Conservation (phyloP, 2,113 vertebrate species). For the Electrona antarctica region DNA sequence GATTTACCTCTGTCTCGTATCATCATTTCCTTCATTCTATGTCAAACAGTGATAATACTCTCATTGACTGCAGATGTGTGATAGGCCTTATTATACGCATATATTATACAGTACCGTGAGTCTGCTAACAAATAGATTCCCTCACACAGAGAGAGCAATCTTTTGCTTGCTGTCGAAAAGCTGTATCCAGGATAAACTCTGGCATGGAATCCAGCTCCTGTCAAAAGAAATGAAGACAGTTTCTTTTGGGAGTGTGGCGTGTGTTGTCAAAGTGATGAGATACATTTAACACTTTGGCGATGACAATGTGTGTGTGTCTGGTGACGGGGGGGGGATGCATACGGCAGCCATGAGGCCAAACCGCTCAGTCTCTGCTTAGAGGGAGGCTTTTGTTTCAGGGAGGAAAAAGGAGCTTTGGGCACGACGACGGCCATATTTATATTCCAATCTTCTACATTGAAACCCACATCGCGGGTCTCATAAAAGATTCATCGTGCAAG, state of each 20-base stretch:
- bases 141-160: not conserved
- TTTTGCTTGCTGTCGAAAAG: not conserved
- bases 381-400: constrained; percentile 71
- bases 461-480: constrained; percentile 79
- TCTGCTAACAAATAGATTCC: constrained; percentile 14
- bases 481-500: constrained; percentile 81
- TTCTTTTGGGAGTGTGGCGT: not conserved
- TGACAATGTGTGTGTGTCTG: constrained; percentile 26
- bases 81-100: not conserved
- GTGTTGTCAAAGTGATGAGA: constrained; percentile 28
- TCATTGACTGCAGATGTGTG: not conserved
- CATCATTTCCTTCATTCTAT: constrained; percentile 43
- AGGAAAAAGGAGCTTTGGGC: constrained; percentile 68
- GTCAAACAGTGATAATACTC: constrained; percentile 16
- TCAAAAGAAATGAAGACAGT: constrained; percentile 20
- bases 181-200: constrained; percentile 4
- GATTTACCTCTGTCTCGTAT: constrained; percentile 24
- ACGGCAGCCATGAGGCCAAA: constrained; percentile 51
- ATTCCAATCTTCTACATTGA: constrained; percentile 83
- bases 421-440: constrained; percentile 80
- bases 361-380: constrained; percentile 54
- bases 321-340: constrained; percentile 32
- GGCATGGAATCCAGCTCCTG: constrained; percentile 3
- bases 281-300: constrained; percentile 29
- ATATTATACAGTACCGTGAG: not conserved